phyloP scores from a whole-genome alignment of 2,113 vertebrate genomes.

The Sinocyclocheilus grahami region DNA sequence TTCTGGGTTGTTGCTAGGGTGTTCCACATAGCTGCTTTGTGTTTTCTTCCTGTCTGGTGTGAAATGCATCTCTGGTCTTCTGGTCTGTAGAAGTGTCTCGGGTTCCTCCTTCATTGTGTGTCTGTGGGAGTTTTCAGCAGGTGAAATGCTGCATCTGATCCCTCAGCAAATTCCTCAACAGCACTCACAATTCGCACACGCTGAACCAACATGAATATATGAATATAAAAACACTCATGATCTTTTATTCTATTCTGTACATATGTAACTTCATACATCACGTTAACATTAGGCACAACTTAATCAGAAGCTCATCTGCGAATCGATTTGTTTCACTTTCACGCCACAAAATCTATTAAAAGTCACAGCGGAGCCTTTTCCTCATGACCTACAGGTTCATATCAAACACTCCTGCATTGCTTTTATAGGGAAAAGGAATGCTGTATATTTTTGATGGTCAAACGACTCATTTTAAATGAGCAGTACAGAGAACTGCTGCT shows the following conservation, averaged over 20 bases:
- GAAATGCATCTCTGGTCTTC: too few species aligned
- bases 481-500: background rate
- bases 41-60: too few species aligned
- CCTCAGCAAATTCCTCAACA: too few species aligned
- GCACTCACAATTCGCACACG: too few species aligned
- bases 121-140: too few species aligned
- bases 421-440: background rate
- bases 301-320: background rate
- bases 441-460: background rate
- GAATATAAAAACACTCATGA: background rate
- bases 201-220: background rate
- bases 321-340: background rate
- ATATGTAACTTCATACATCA: background rate
- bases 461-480: background rate
- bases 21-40: too few species aligned
- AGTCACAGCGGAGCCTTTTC: background rate
- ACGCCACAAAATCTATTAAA: background rate
- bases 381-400: background rate
- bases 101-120: too few species aligned
- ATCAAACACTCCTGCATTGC: background rate
- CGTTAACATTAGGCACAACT: background rate
- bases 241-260: background rate
- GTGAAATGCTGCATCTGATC: too few species aligned
- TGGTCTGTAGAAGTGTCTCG: too few species aligned
- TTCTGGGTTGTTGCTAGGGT: too few species aligned